Base-by-base conservation (phyloP, 2,797 vertebrate species). In the Pyrocephalus nanus region DNA sequence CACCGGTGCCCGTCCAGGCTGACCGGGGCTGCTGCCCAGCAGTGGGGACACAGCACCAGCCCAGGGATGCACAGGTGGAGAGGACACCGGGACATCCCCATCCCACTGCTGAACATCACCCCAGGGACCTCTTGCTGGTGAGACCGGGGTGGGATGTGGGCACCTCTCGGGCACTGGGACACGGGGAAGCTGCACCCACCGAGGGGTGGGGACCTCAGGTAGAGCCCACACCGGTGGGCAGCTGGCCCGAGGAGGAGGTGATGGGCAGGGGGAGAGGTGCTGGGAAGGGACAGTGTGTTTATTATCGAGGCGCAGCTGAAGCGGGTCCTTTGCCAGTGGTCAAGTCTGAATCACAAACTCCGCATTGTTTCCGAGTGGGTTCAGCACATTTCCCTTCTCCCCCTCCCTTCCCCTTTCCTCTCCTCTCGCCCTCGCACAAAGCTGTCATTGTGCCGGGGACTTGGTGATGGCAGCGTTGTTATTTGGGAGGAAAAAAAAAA, bases 301-400 rank as follows among this genome's bases (percentile, higher is more conserved):
- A 76, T 95, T 95, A 93, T 92, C 5, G 18, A 94, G 92, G 88
- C 48, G 4, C 96, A 94, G 95, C 94, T 95, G 94, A 96, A 93
- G 86, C 92, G 3, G 88, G 80, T 80, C 32, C 83, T 78, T 80
- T 94, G 94, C 94, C 97, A 95, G 88, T 88, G 90, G 94, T 95
- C 92, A 94, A 71, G 94, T 48, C 95, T 91, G 92, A 86, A 91
- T 94, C 96, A 97, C 97, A 97, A 95, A 96, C 96, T 96, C 86
- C 1, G 77, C 94, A 96, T 97, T 97, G 97, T 97, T 95, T 82
- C 81, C 1, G 18, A 93, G 90, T 84, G 78, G 93, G 94, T 82
- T 96, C 84, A 79, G 90, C 92, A 61, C 95, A 90, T 85, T 96
- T 95, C 85, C 71, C 82, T 92, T 62, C 75, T 19, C 88, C 66